Evolutionary conservation across 2,113 vertebrate species (phyloP), one percentile per base, ranked within the genome.

Genomic region (Picathartes gymnocephalus): DNA sequence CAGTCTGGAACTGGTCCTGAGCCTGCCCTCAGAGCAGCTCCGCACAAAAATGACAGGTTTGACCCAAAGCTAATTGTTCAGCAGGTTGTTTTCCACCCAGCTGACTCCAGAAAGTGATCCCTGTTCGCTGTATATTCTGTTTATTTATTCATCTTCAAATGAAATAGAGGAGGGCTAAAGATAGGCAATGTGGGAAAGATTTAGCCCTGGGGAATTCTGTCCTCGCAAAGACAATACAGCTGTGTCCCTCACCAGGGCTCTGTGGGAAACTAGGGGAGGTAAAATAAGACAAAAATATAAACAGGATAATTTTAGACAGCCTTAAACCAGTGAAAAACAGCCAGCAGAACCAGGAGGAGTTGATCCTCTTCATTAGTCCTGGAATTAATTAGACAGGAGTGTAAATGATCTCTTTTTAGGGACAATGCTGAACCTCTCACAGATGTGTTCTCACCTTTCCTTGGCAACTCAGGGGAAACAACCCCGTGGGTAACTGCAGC

Each of bases 151-250:
- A 14, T 76, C 61, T 33, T 33, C 57, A 65, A 20, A 69, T 45
- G 21, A 77, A 56, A 24, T 8, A 5, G 4, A 28, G 65, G 51
- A 79, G 80, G 42, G 10, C 57, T 76, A 44, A 62, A 77, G 86
- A 93, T 33, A 84, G 84, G 58, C 53, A 13, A 13, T 35, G 64
- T 90, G 92, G 78, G 85, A 95, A 95, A 70, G 78, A 31, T 54
- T 4, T 77, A 62, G 58, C 90, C 56, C 68, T 12, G 57, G 74
- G 61, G 87, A 57, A 25, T 72, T 51, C 13, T 87, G 84, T 87
- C 25, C 78, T 86, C 58, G 5, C 62, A 77, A 86, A 83, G 90
- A 92, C 56, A 85, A 86, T 90, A 73, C 93, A 96, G 95, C 93
- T 97, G 94, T 42, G 51, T 70, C 60, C 84, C 90, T 53, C 39